A percentile compares a stretch with the other conserved stretches of the same genome.
Evolutionary conservation across 2,113 vertebrate species (phyloP).

Genomic region (Actenoides hombroni): DNA sequence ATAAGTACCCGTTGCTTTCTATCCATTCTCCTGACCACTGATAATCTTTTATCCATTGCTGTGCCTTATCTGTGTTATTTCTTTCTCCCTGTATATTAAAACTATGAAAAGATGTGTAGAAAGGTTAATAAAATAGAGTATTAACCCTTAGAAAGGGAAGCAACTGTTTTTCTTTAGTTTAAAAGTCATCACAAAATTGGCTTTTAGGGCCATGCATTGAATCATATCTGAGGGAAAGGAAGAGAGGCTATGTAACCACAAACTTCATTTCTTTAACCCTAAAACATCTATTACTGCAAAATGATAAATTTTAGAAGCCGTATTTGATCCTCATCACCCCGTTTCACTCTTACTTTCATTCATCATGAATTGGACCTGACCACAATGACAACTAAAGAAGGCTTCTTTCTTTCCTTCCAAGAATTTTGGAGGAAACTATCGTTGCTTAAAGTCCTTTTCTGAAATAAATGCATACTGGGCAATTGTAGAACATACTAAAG

Average conservation of each 20-base stretch:
- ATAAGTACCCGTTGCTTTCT: neutral
- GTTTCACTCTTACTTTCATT: neutral
- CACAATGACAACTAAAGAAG: neutral
- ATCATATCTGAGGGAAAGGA: neutral
- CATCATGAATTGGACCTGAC: neutral
- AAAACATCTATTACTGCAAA: neutral
- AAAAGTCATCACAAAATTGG: neutral
- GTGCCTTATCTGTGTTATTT: constrained; percentile 6
- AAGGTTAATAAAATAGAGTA: neutral
- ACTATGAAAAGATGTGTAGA: neutral
- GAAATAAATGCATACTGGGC: neutral
- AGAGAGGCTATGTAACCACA: neutral
- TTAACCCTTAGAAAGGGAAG: neutral
- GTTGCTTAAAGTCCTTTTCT: neutral
- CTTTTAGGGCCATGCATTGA: neutral
- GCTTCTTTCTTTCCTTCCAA: neutral
- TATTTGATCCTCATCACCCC: neutral
- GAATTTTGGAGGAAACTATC: neutral
- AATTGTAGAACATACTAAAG: neutral
- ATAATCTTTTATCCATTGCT: constrained; percentile 2
- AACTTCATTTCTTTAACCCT: neutral
- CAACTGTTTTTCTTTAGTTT: neutral
- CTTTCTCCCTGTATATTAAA: constrained; percentile 12
- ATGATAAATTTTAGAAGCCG: neutral
- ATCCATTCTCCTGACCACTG: neutral